Evolutionary conservation across 2,113 vertebrate species (phyloP).

Genomic region (Macrotis lagotis): DNA sequence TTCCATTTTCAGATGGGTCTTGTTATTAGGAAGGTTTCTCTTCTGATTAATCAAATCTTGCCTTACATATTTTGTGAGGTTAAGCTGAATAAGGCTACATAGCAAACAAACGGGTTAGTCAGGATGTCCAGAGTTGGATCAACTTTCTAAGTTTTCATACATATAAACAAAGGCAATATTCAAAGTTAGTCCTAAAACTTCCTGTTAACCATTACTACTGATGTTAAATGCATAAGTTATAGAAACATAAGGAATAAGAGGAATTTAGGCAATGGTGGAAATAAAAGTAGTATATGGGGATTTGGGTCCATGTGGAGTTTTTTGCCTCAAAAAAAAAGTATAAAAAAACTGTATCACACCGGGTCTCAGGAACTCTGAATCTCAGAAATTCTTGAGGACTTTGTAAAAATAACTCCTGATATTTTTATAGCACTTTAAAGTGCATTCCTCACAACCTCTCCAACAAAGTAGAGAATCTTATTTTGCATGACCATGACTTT

Average conservation of each 20-base stretch:
- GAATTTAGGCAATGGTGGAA: background rate
- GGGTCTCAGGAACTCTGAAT: background rate
- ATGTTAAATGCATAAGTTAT: background rate
- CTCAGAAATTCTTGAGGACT: background rate
- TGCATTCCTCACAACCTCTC: background rate
- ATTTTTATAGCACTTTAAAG: background rate
- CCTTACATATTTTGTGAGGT: background rate
- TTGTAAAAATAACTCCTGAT: slow-evolving; percentile 23
- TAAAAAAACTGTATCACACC: background rate
- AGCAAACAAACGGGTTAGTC: background rate
- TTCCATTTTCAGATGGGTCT: background rate
- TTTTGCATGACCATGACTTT: background rate
- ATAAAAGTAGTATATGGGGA: background rate
- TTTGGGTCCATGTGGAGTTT: background rate
- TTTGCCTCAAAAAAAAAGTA: background rate
- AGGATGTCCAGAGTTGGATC: background rate
- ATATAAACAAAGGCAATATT: background rate
- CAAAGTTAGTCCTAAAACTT: background rate
- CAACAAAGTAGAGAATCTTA: background rate
- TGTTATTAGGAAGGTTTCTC: background rate
- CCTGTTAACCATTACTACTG: background rate
- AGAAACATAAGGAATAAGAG: background rate
- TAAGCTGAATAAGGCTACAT: background rate
- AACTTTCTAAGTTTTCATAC: background rate
- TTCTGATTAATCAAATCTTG: background rate